Conservation (phyloP, 2,888 invertebrate genomes). For the Xestia xanthographa region DNA sequence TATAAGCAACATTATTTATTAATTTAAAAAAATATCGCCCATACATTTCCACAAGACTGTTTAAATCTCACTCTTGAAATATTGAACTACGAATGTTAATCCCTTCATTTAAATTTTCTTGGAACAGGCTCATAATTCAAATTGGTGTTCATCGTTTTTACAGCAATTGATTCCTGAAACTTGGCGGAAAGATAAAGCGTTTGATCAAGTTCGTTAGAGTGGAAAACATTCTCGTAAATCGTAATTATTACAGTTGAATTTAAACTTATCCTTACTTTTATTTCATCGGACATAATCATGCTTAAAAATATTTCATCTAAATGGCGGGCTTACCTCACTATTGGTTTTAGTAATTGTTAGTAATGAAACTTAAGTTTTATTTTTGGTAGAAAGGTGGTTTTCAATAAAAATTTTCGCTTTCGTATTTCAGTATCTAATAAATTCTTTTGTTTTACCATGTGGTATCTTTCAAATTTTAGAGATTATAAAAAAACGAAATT, state of each 20-base stretch:
- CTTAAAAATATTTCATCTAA: not conserved
- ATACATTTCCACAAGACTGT: not conserved
- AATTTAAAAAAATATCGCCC: no score
- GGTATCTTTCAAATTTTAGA: not conserved
- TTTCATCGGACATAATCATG: not conserved
- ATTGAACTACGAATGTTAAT: conserved; percentile 29
- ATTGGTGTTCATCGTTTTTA: conserved; percentile 33
- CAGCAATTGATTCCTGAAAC: conserved; percentile 56
- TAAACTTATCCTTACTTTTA: not conserved
- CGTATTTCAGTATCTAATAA: not conserved
- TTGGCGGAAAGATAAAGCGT: conserved; percentile 54
- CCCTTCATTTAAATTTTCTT: conserved; percentile 29
- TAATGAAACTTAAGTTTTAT: no score
- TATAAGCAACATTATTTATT: no score
- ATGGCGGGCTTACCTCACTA: not conserved
- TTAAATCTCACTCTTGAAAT: conserved; percentile 17
- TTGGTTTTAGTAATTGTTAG: no score
- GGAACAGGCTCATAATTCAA: conserved; percentile 27
- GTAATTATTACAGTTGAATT: conserved; percentile 6
- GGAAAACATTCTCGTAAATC: conserved; percentile 23
- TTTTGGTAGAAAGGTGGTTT: no score
- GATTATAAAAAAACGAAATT: not conserved
- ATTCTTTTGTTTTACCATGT: no score
- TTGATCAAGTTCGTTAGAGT: conserved; percentile 18
- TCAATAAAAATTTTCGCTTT: no score